Percentiles rank a stretch among this genome's conserved stretches.
phyloP scores from a whole-genome alignment of 2,888 invertebrate genomes.

The Caenorhabditis japonica region DNA sequence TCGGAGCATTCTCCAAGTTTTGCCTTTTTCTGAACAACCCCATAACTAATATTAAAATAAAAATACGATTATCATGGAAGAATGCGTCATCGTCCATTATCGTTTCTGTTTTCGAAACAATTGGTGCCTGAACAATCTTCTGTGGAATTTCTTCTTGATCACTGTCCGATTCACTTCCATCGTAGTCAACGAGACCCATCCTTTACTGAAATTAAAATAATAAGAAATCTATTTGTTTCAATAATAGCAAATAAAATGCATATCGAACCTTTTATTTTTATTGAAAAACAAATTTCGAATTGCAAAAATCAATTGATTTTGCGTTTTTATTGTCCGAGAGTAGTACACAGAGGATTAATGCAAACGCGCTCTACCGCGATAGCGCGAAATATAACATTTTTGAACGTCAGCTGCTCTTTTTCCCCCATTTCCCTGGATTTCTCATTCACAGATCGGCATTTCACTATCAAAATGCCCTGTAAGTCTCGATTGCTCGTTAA shows the following conservation, averaged over 20 bases:
- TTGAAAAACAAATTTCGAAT: neutral
- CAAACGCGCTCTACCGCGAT: constrained; percentile 26
- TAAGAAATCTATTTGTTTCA: neutral
- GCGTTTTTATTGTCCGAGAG: constrained; percentile 17
- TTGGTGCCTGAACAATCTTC: constrained; percentile 4
- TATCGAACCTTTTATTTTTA: neutral
- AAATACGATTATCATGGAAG: constrained; percentile 11
- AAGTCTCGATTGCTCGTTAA: constrained; percentile 12
- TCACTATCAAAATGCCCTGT: constrained; percentile 24
- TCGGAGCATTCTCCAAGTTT: no score
- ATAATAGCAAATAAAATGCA: neutral
- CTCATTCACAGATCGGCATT: neutral
- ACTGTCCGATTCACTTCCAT: constrained; percentile 50
- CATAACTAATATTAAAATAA: no score
- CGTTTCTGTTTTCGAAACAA: neutral
- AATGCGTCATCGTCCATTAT: constrained; percentile 9
- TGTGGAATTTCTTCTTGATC: constrained; percentile 26
- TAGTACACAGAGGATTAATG: neutral
- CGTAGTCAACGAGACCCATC: constrained; percentile 52
- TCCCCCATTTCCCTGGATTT: neutral
- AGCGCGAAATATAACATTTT: constrained; percentile 21
- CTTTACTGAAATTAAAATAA: neutral
- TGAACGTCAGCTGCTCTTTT: neutral
- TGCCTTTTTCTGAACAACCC: no score
- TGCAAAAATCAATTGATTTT: constrained; percentile 31